Evolutionary conservation across 2,113 vertebrate species (phyloP).

Genomic region (Recurvirostra avosetta): DNA sequence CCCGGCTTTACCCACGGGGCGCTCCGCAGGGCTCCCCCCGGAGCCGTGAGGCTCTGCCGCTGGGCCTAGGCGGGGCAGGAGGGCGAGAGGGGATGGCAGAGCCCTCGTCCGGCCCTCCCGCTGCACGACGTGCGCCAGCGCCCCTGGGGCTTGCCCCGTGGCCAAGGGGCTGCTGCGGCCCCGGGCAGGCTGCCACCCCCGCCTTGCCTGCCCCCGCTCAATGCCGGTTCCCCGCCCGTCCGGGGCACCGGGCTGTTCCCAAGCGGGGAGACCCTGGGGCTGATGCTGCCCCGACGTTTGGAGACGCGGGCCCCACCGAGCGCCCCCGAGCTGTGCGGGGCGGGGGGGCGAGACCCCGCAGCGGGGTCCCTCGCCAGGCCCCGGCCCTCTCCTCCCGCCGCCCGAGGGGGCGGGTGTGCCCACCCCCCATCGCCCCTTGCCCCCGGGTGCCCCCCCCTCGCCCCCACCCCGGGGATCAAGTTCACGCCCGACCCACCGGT

Average conservation of each 20-base stretch:
- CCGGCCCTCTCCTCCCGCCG: too few relatives aligned
- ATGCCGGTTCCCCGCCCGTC: not conserved
- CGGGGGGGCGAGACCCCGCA: not conserved
- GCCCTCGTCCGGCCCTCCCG: not conserved
- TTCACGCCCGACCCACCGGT: conserved; percentile 83
- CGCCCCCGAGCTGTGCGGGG: too few relatives aligned
- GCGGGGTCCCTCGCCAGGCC: too few relatives aligned
- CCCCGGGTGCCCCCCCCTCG: not conserved
- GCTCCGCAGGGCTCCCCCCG: too few relatives aligned
- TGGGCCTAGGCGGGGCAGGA: too few relatives aligned
- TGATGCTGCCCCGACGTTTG: not conserved
- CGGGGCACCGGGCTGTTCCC: accelerated
- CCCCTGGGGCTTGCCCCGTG: not conserved
- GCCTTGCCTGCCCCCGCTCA: accelerated
- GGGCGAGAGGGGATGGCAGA: not conserved
- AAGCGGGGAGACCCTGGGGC: too few relatives aligned
- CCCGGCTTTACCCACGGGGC: not conserved
- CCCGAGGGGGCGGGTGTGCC: not conserved
- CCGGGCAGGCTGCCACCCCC: not conserved
- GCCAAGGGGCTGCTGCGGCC: not conserved
- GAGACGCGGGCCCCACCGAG: not conserved
- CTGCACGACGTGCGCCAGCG: not conserved
- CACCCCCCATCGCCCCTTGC: not conserved
- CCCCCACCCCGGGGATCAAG: conserved; percentile 70
- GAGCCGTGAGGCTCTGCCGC: not conserved